Conservation (phyloP, 2,888 invertebrate species). For the Rhingia rostrata region DNA sequence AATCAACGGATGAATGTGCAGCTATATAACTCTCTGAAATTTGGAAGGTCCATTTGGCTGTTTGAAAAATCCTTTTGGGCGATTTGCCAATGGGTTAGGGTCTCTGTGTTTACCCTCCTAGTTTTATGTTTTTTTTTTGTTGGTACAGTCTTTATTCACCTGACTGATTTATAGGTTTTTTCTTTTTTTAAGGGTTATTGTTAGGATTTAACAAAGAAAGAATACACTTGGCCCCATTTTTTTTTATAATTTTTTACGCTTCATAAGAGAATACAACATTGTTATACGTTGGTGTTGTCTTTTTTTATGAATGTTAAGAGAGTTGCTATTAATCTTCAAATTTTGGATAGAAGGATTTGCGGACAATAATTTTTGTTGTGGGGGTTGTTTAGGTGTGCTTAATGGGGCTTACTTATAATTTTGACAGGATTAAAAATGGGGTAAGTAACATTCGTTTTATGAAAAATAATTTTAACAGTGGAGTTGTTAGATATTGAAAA, state of each 20-base stretch:
- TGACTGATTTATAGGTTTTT: constrained; percentile 66
- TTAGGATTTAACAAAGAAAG: constrained; percentile 61
- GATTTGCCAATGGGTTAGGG: constrained; percentile 68
- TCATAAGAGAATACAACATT: constrained; percentile 18
- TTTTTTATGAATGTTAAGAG: constrained; percentile 46
- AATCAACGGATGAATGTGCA: constrained; percentile 71
- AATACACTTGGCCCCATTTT: constrained; percentile 59
- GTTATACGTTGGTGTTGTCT: constrained; percentile 21
- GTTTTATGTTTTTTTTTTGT: not conserved
- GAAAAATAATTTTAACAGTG: not conserved
- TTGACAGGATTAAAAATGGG: not conserved
- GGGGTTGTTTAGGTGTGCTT: constrained; percentile 20
- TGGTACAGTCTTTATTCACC: constrained; percentile 56
- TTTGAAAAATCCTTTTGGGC: constrained; percentile 59
- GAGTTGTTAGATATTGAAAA: too few species aligned
- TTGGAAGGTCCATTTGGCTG: constrained; percentile 50
- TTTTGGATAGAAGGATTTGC: constrained; percentile 24
- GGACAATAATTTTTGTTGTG: not conserved
- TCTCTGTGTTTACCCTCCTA: constrained; percentile 28
- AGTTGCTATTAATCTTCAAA: constrained; percentile 54
- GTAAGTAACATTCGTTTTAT: not conserved
- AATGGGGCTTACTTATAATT: constrained; percentile 21
- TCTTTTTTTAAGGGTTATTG: constrained; percentile 46
- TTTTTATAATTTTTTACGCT: constrained; percentile 24
- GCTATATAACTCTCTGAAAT: constrained; percentile 41